Evolutionary conservation across 1,140 invertebrate genomes (phyloP).

Genomic region (Panagrolaimus sp.): DNA sequence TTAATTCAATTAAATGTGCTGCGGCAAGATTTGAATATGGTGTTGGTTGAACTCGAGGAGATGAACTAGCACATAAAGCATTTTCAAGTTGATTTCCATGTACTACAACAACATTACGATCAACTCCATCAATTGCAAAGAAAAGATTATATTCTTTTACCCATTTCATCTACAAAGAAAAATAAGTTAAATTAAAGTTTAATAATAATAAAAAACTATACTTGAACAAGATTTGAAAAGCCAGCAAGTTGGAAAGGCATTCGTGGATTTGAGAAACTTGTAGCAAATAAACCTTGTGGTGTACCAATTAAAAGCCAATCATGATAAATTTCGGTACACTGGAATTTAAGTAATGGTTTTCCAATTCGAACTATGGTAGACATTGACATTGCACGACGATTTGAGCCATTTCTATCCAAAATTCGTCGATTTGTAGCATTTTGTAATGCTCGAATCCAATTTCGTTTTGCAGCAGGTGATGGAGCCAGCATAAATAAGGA

Average conservation of each 20-base stretch:
- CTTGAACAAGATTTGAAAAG: slow-evolving; percentile 4
- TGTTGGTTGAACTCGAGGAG: background rate
- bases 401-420: background rate
- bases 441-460: background rate
- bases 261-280: background rate
- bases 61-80: background rate
- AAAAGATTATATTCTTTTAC: slow-evolving; percentile 1
- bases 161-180: background rate
- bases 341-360: background rate
- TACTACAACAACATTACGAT: background rate
- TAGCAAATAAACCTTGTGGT: slow-evolving; percentile 1
- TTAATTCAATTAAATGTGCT: background rate
- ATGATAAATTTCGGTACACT: background rate
- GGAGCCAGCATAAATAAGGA: background rate
- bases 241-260: slow-evolving; percentile 11
- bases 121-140: slow-evolving; percentile 10
- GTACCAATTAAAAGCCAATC: slow-evolving; percentile 10
- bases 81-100: slow-evolving; percentile 3
- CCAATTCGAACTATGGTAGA: slow-evolving; percentile 1
- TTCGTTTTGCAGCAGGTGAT: background rate
- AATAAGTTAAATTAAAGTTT: background rate
- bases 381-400: background rate
- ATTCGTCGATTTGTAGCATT: slow-evolving; percentile 1
- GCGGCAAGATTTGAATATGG: background rate
- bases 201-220: background rate